phyloP scores from a whole-genome alignment of 2,113 vertebrate species.

The Sceloporus tristichus region DNA sequence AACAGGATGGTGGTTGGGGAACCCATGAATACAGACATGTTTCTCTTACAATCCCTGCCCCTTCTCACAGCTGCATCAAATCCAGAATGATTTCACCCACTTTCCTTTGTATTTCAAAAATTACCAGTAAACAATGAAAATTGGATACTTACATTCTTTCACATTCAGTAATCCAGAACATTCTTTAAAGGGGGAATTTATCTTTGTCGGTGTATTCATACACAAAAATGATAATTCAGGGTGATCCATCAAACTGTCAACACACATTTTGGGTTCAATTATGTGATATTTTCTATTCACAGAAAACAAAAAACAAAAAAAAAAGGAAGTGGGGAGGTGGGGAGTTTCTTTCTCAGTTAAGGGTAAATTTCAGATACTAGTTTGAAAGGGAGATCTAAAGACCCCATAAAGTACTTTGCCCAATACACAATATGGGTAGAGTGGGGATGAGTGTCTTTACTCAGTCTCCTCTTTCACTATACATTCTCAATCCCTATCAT shows the following conservation, averaged over 20 bases:
- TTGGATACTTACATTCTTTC: neutral
- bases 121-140: neutral
- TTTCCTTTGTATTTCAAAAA: neutral
- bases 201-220: neutral
- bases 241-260: slow-evolving; percentile 24
- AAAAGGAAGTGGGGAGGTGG: no score
- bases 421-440: neutral
- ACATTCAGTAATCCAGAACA: neutral
- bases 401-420: neutral
- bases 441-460: neutral
- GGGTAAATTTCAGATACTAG: no score
- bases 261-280: neutral
- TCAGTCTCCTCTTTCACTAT: no score
- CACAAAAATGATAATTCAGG: neutral
- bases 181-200: neutral
- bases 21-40: neutral
- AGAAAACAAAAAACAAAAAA: neutral
- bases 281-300: neutral
- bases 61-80: neutral
- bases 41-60: no score
- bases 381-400: neutral
- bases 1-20: neutral
- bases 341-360: no score
- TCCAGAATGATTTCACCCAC: neutral
- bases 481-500: no score